These are phyloP conservation scores for Heterodera filipjevi DNA, from an alignment of 2,888 invertebrate species.

Conservation along the genomic window DNA sequence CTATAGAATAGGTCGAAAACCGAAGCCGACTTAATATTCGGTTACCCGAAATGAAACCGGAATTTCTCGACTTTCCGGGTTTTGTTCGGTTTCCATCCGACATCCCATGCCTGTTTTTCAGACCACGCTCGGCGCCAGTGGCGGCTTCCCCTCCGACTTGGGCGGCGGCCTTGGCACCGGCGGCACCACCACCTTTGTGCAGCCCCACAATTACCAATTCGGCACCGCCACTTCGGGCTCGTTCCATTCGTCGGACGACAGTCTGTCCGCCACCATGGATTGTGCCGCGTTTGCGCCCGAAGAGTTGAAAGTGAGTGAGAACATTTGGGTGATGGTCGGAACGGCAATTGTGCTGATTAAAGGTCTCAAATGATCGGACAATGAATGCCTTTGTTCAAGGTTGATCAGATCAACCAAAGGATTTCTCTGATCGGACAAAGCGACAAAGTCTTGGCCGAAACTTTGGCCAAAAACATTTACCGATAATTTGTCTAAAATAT, in stretches of 20 bases:
- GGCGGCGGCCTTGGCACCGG: slow-evolving; percentile 16
- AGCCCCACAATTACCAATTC: slow-evolving; percentile 52
- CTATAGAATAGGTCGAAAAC: no score
- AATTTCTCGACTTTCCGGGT: no score
- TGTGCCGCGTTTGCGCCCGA: slow-evolving; percentile 57
- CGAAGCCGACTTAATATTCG: no score
- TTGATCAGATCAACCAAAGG: no score
- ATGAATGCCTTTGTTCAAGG: no score
- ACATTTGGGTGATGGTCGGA: no score
- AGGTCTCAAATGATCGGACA: not conserved
- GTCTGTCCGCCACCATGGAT: slow-evolving; percentile 55
- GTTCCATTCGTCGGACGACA: slow-evolving; percentile 54
- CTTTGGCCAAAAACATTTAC: no score
- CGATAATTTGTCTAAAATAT: no score
- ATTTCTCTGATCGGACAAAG: no score
- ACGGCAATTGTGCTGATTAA: not conserved
- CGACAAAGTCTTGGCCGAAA: no score
- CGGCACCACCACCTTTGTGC: slow-evolving; percentile 10
- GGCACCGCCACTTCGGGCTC: slow-evolving; percentile 47
- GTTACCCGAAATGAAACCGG: no score
- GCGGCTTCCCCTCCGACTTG: slow-evolving; percentile 30
- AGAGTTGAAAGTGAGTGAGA: slow-evolving; percentile 53
- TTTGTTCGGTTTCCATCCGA: no score
- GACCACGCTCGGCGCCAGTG: slow-evolving; percentile 25
- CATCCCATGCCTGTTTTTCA: not conserved